A percentile compares a stretch with the other conserved stretches of the same genome.
phyloP scores from a whole-genome alignment of 2,888 invertebrate species.

The Cinara cedri region DNA sequence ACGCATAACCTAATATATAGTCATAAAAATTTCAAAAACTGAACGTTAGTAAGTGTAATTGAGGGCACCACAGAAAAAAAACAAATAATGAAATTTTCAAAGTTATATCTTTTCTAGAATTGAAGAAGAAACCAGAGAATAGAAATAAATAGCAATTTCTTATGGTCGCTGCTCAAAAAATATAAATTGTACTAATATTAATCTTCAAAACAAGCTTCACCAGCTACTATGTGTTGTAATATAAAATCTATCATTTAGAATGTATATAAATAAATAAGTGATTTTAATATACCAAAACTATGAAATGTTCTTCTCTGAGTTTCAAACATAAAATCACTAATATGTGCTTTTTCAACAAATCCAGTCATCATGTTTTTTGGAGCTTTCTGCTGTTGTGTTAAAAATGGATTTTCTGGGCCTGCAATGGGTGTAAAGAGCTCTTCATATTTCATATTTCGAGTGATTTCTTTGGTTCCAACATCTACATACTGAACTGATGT shows the following conservation, averaged over 20 bases:
- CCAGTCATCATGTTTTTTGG: slow-evolving; percentile 91
- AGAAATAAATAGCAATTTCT: too few species aligned
- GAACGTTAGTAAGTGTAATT: too few species aligned
- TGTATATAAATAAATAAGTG: neutral
- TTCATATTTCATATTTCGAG: slow-evolving; percentile 91
- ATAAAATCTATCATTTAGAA: too few species aligned
- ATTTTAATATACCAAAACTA: slow-evolving; percentile 73
- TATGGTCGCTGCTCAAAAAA: too few species aligned
- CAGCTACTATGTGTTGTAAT: too few species aligned
- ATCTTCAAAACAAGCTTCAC: too few species aligned
- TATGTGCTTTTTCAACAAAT: slow-evolving; percentile 91
- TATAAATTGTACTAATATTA: too few species aligned
- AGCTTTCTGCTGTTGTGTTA: slow-evolving; percentile 87
- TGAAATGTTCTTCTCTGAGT: slow-evolving; percentile 92
- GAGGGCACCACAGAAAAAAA: too few species aligned
- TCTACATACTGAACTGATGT: slow-evolving; percentile 66
- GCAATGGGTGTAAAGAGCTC: slow-evolving; percentile 90
- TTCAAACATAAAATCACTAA: slow-evolving; percentile 97
- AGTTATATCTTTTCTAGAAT: too few species aligned
- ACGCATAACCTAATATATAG: slow-evolving; percentile 81
- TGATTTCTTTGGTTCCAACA: slow-evolving; percentile 80
- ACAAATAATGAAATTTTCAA: too few species aligned
- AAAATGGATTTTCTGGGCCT: slow-evolving; percentile 92
- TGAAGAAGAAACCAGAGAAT: too few species aligned
- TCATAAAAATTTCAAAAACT: neutral